Conservation (phyloP, 2,113 vertebrate species). For the Athene cunicularia region DNA sequence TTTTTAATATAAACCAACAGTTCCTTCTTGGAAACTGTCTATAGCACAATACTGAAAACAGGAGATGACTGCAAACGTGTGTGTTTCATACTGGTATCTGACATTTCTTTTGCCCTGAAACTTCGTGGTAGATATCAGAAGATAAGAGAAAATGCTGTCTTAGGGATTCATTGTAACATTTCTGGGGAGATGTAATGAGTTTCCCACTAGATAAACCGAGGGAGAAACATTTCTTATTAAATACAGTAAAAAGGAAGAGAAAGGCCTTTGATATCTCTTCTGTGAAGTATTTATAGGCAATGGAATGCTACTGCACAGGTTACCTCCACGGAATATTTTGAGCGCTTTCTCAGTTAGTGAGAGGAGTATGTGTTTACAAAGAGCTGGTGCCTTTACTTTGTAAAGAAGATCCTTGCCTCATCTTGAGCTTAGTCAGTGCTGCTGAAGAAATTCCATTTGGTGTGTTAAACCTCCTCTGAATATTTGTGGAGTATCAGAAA, state of each 20-base stretch:
- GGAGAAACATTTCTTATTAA: background rate
- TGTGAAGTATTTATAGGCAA: background rate
- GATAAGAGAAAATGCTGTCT: background rate
- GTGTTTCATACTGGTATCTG: conserved; percentile 5
- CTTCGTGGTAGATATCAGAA: background rate
- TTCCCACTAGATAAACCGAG: background rate
- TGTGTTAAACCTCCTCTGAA: conserved; percentile 6
- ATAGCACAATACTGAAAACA: conserved; percentile 60
- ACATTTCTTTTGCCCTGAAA: conserved; percentile 28
- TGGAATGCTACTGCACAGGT: background rate
- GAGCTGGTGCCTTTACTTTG: conserved; percentile 66
- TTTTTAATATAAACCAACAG: conserved; percentile 10
- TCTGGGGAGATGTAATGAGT: background rate
- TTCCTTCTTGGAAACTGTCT: conserved; percentile 13
- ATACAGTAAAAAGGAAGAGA: background rate
- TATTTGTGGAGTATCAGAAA: conserved; percentile 30
- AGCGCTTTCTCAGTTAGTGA: conserved; percentile 40
- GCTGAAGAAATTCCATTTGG: conserved; percentile 41
- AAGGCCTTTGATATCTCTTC: background rate
- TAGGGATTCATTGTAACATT: background rate
- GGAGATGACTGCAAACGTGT: background rate
- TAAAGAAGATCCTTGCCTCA: conserved; percentile 60
- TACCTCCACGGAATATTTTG: background rate
- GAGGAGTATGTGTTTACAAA: conserved; percentile 57
- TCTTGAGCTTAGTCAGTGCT: conserved; percentile 50